Conservation (phyloP, 2,113 vertebrate species). For the Neogobius melanostomus region DNA sequence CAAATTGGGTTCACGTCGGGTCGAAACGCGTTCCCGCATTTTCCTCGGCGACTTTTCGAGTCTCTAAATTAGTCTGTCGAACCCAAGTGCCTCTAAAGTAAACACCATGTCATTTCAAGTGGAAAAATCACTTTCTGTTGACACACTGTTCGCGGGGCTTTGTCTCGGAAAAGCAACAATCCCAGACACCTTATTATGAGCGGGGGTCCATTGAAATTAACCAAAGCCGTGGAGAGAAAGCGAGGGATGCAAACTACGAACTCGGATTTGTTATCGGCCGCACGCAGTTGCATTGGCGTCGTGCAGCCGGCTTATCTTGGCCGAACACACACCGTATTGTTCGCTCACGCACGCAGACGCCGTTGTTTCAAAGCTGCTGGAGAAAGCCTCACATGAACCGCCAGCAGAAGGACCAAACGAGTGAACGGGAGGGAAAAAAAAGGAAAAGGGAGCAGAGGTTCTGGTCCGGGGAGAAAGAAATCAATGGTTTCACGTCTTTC, state of each 20-base stretch:
- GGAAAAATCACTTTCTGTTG: neutral
- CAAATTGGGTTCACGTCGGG: neutral
- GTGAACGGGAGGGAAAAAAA: neutral
- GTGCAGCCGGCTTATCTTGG: conserved; percentile 48
- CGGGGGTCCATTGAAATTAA: conserved; percentile 30
- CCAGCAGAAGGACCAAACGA: conserved; percentile 21
- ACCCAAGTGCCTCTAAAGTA: neutral
- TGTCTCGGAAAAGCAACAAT: conserved; percentile 12
- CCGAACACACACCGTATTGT: conserved; percentile 20
- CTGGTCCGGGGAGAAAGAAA: conserved; percentile 28
- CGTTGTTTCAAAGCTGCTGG: conserved; percentile 49
- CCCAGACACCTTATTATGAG: conserved; percentile 2
- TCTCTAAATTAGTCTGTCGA: conserved; percentile 1
- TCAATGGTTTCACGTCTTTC: conserved; percentile 30
- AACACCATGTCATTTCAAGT: conserved; percentile 2
- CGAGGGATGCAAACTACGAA: conserved; percentile 5
- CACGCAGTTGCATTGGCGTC: conserved; percentile 41
- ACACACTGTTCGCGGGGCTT: conserved; percentile 6
- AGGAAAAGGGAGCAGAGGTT: conserved; percentile 6
- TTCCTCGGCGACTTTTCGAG: neutral
- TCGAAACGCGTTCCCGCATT: neutral
- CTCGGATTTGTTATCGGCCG: conserved; percentile 41
- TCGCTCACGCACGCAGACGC: conserved; percentile 4
- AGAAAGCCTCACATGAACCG: conserved; percentile 28
- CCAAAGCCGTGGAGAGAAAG: conserved; percentile 9